These are phyloP conservation scores for Anabacerthia variegaticeps DNA, from an alignment of 2,797 vertebrate genomes.

Conservation along the genomic window DNA sequence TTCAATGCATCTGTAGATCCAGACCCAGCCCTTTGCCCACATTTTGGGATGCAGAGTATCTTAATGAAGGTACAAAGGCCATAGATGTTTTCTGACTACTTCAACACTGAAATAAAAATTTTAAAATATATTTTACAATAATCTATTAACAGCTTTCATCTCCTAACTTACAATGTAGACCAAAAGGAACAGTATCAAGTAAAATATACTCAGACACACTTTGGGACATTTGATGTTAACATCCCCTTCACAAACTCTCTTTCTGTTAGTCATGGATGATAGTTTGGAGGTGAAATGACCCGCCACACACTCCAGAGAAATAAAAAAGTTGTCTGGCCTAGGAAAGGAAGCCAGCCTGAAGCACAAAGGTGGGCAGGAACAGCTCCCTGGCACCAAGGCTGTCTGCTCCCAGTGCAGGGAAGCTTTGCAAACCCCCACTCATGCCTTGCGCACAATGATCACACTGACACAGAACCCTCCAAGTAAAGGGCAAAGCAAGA, in stretches of 20 bases:
- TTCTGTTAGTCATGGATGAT: background rate
- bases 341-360: background rate
- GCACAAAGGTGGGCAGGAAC: background rate
- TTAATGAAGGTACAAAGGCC: background rate
- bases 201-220: background rate
- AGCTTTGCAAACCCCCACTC: background rate
- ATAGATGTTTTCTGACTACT: background rate
- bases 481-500: background rate
- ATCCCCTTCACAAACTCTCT: background rate
- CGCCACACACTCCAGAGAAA: background rate
- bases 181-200: background rate
- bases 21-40: background rate
- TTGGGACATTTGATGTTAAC: background rate
- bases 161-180: rapidly evolving
- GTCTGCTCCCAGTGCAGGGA: rapidly evolving
- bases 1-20: background rate
- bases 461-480: background rate
- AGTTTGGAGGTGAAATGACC: background rate
- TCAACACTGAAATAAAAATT: background rate
- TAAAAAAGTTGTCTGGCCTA: background rate
- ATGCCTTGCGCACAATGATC: background rate
- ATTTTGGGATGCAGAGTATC: background rate
- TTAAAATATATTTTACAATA: background rate
- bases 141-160: background rate
- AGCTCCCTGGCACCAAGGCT: background rate